Evolutionary conservation across 1,140 invertebrate genomes (phyloP).

Genomic region (Drosophila chauvacae): DNA sequence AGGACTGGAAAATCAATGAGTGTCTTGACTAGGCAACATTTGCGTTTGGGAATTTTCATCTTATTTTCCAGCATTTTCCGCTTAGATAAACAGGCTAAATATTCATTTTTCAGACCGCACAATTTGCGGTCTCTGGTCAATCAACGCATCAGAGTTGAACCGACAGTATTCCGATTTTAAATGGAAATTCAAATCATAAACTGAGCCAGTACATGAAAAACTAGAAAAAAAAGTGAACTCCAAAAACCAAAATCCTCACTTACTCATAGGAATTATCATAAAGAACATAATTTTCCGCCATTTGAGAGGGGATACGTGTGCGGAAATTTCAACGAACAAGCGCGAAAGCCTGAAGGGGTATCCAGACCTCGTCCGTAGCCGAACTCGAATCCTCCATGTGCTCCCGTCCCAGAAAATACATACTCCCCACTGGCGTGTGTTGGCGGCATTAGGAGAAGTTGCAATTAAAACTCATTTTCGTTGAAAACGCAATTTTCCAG

Average conservation of each 20-base stretch:
- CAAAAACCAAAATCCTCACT: constrained; percentile 28
- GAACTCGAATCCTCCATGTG: constrained; percentile 17
- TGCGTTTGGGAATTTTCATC: background rate
- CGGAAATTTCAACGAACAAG: constrained; percentile 51
- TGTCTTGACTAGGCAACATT: constrained; percentile 7
- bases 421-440: constrained; percentile 50
- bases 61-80: constrained; percentile 41
- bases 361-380: constrained; percentile 13
- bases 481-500: constrained; percentile 76
- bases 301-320: constrained; percentile 54
- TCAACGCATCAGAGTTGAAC: constrained; percentile 16
- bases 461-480: constrained; percentile 83
- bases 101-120: constrained; percentile 50
- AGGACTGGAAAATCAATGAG: background rate
- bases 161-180: constrained; percentile 58
- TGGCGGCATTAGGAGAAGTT: constrained; percentile 75
- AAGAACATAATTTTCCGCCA: constrained; percentile 74
- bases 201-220: background rate
- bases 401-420: constrained; percentile 21
- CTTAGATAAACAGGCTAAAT: constrained; percentile 49
- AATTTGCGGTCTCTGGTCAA: constrained; percentile 42
- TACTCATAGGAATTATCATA: constrained; percentile 70
- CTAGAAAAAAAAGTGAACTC: background rate
- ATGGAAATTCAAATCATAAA: constrained; percentile 45
- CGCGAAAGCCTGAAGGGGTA: constrained; percentile 16